These are phyloP conservation scores for Drosophila virilis DNA, from an alignment of 1,140 invertebrate species.

Conservation along the genomic window DNA sequence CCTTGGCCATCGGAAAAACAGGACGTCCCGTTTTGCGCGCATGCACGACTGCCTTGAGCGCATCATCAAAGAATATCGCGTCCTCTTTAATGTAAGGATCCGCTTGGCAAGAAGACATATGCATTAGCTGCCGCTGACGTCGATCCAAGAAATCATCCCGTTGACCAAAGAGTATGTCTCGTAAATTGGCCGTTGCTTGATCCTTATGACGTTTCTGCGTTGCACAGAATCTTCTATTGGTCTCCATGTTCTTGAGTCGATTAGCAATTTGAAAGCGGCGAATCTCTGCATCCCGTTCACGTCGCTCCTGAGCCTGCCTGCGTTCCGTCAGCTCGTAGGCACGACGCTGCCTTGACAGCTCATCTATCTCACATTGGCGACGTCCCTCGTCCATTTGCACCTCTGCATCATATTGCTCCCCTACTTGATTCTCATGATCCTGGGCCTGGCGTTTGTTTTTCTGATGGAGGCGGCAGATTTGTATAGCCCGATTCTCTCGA, in stretches of 20 bases:
- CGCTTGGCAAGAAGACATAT: slow-evolving; percentile 34
- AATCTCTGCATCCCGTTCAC: slow-evolving; percentile 24
- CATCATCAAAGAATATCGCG: slow-evolving; percentile 53
- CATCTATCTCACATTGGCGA: slow-evolving; percentile 40
- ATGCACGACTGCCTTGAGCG: slow-evolving; percentile 32
- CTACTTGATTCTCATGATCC: neutral
- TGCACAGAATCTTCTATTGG: slow-evolving; percentile 38
- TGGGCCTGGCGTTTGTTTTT: slow-evolving; percentile 6
- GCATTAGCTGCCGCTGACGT: slow-evolving; percentile 40
- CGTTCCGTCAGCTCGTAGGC: slow-evolving; percentile 44
- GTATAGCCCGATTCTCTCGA: neutral
- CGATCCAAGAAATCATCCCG: slow-evolving; percentile 47
- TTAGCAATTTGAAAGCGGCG: slow-evolving; percentile 48
- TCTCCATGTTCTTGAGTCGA: slow-evolving; percentile 52
- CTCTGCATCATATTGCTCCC: slow-evolving; percentile 32
- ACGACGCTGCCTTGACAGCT: slow-evolving; percentile 44
- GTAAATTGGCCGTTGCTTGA: slow-evolving; percentile 20
- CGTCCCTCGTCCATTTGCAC: slow-evolving; percentile 47
- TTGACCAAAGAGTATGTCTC: slow-evolving; percentile 33
- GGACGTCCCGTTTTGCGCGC: slow-evolving; percentile 49
- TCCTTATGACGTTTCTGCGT: slow-evolving; percentile 12
- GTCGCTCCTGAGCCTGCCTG: neutral
- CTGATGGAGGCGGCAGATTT: slow-evolving; percentile 14
- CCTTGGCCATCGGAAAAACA: slow-evolving; percentile 50
- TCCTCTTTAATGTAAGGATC: slow-evolving; percentile 54